Percentiles rank a stretch among this genome's conserved stretches.
Evolutionary conservation across 1,140 invertebrate genomes (phyloP).

Genomic region (Drosophila micromelanica): DNA sequence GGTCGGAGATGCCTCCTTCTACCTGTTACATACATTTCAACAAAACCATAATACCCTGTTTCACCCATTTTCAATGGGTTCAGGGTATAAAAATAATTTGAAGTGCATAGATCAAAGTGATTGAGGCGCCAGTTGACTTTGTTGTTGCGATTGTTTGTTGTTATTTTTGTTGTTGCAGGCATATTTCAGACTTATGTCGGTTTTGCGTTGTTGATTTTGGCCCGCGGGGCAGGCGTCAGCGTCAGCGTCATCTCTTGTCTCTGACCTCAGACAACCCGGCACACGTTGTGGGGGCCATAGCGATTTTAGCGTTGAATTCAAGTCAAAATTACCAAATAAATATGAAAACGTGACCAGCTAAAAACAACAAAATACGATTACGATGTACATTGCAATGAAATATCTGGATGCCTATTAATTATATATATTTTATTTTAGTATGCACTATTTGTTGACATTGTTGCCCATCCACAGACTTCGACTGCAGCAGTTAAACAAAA

Average conservation of each 20-base stretch:
- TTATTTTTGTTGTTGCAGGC: slow-evolving; percentile 21
- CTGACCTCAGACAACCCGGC: slow-evolving; percentile 76
- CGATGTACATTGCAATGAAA: not conserved
- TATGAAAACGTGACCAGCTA: slow-evolving; percentile 72
- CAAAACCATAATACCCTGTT: no score
- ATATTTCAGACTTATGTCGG: slow-evolving; percentile 47
- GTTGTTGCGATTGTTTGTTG: slow-evolving; percentile 26
- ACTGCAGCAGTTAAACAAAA: slow-evolving; percentile 9
- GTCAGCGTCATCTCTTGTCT: slow-evolving; percentile 31
- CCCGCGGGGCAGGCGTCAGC: slow-evolving; percentile 43
- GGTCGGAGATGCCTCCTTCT: no score
- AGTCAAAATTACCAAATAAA: slow-evolving; percentile 68
- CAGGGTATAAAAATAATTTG: slow-evolving; percentile 75
- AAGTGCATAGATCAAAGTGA: slow-evolving; percentile 79
- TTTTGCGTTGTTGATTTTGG: slow-evolving; percentile 43
- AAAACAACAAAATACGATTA: slow-evolving; percentile 22
- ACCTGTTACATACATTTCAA: no score
- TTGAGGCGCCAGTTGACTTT: slow-evolving; percentile 65
- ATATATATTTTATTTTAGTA: not conserved
- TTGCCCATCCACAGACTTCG: not conserved
- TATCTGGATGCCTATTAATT: slow-evolving; percentile 3
- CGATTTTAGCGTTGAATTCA: slow-evolving; percentile 26
- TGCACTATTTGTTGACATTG: not conserved
- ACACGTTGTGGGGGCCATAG: slow-evolving; percentile 62
- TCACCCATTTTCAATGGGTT: no score